phyloP scores from a whole-genome alignment of 2,888 invertebrate genomes.

The Xiphydria camelus region DNA sequence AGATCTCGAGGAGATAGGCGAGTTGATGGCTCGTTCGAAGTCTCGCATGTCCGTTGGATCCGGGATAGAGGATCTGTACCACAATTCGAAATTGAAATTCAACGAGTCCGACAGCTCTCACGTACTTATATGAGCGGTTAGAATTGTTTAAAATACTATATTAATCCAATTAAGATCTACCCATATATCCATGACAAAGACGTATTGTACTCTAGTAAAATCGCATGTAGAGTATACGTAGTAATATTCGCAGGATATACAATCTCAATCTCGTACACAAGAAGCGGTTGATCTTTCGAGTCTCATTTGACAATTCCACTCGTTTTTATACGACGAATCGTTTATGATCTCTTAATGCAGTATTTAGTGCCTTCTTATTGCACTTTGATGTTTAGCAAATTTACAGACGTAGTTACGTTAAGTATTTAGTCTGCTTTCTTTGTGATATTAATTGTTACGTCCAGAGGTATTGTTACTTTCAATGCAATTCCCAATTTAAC shows the following conservation, averaged over 20 bases:
- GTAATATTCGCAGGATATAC: not conserved
- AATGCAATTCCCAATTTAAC: no score
- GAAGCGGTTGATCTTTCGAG: no score
- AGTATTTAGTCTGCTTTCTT: no score
- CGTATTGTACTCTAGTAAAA: not conserved
- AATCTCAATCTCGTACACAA: no score
- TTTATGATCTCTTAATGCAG: slow-evolving; percentile 24
- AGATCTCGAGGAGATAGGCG: slow-evolving; percentile 62
- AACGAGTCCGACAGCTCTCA: slow-evolving; percentile 45
- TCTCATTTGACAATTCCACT: no score
- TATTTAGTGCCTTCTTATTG: slow-evolving; percentile 26
- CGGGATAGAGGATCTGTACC: slow-evolving; percentile 50
- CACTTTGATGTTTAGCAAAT: not conserved
- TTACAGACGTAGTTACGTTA: no score
- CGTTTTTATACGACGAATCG: no score
- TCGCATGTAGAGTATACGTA: not conserved
- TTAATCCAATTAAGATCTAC: no score
- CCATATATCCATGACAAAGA: no score
- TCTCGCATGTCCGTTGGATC: slow-evolving; percentile 52
- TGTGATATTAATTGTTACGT: no score
- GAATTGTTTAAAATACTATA: not conserved
- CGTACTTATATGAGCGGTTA: slow-evolving; percentile 41
- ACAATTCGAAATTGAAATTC: slow-evolving; percentile 49
- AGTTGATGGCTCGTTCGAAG: slow-evolving; percentile 50
- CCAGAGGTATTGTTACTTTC: no score